phyloP scores from a whole-genome alignment of 2,113 vertebrate genomes.

The Pollachius pollachius region DNA sequence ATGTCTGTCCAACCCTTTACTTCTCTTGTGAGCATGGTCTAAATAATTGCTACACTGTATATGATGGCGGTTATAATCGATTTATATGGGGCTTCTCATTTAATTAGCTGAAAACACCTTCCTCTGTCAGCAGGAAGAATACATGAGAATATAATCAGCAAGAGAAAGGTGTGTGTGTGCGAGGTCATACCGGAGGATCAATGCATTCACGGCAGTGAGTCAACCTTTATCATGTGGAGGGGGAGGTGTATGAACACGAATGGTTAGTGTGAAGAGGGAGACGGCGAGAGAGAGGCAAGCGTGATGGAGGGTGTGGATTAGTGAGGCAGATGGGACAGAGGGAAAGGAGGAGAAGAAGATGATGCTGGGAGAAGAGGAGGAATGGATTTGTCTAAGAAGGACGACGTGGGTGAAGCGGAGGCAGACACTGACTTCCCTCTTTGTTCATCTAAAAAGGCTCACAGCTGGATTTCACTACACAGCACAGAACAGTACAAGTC shows the following conservation, averaged over 20 bases:
- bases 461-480: conserved; percentile 54
- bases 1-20: too few species aligned
- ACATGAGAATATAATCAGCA: conserved; percentile 13
- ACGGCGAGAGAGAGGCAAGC: conserved; percentile 31
- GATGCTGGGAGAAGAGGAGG: conserved; percentile 35
- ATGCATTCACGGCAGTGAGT: conserved; percentile 61
- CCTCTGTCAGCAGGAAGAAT: conserved; percentile 35
- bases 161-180: conserved; percentile 19
- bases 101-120: conserved; percentile 13
- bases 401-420: conserved; percentile 43
- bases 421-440: conserved; percentile 62
- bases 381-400: conserved; percentile 27
- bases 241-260: conserved; percentile 38
- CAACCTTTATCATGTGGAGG: conserved; percentile 59
- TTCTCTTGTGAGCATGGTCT: too few species aligned
- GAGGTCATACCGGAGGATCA: conserved; percentile 10
- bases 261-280: conserved; percentile 8
- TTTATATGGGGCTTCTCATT: too few species aligned
- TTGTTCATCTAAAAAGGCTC: conserved; percentile 60
- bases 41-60: too few species aligned
- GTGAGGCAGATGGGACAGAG: conserved; percentile 7
- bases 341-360: conserved; percentile 20
- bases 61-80: too few species aligned
- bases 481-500: conserved; percentile 49
- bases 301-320: conserved; percentile 16